Evolutionary conservation across 2,113 vertebrate genomes (phyloP).

Genomic region (Leucopsar rothschildi): DNA sequence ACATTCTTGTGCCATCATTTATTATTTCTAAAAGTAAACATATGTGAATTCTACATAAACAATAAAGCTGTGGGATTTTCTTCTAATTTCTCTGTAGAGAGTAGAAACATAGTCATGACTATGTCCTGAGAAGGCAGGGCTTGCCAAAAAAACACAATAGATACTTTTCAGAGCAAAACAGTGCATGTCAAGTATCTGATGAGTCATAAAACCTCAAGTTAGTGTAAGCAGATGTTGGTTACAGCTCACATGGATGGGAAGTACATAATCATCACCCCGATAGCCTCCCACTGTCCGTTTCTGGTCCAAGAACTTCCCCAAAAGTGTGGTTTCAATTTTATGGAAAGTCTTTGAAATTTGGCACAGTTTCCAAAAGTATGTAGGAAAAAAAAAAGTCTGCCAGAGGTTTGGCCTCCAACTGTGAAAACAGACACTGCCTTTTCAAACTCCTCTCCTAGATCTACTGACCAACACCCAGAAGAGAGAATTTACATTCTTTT

Average conservation of each 20-base stretch:
- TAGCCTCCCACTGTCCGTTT: constrained; percentile 67
- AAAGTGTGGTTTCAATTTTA: constrained; percentile 81
- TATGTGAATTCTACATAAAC: neutral
- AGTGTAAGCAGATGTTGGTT: constrained; percentile 70
- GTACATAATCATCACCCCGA: constrained; percentile 52
- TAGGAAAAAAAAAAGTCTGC: constrained; percentile 53
- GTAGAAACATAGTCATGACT: neutral
- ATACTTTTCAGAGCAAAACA: constrained; percentile 53
- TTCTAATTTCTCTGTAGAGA: neutral
- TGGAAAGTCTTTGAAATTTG: constrained; percentile 76
- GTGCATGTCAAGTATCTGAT: constrained; percentile 30
- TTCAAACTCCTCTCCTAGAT: constrained; percentile 65
- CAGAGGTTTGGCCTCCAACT: constrained; percentile 67
- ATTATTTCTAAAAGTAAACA: constrained; percentile 25
- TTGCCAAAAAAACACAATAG: constrained; percentile 39
- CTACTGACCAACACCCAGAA: constrained; percentile 67
- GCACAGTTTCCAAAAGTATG: constrained; percentile 68
- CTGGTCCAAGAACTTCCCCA: constrained; percentile 69
- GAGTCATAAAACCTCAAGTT: constrained; percentile 62
- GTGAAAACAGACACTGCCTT: constrained; percentile 70
- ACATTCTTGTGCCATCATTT: neutral
- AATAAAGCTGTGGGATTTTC: neutral
- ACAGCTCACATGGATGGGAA: constrained; percentile 54
- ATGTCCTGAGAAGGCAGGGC: neutral
- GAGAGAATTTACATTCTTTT: constrained; percentile 63